phyloP scores from a whole-genome alignment of 2,888 invertebrate genomes.

The Drosophila anomalipes region DNA sequence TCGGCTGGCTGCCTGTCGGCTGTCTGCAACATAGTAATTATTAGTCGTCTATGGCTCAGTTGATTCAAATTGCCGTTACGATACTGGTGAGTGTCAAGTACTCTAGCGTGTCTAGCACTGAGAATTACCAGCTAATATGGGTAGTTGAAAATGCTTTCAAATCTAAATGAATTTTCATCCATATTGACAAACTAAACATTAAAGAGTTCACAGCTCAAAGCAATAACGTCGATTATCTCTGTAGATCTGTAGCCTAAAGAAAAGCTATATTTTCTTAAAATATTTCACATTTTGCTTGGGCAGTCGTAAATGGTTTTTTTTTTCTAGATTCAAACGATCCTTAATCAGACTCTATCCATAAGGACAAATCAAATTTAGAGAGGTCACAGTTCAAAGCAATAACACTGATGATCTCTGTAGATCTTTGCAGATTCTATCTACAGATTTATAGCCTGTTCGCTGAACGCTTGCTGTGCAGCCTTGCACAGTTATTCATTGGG shows the following conservation, averaged over 20 bases:
- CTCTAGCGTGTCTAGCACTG: slow-evolving; percentile 1
- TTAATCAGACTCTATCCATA: background rate
- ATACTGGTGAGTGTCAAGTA: background rate
- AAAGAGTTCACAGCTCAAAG: background rate
- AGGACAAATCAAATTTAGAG: background rate
- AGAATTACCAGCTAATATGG: slow-evolving; percentile 1
- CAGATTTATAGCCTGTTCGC: background rate
- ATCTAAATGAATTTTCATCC: background rate
- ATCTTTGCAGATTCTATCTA: background rate
- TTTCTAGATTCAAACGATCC: background rate
- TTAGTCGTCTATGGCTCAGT: slow-evolving; percentile 68
- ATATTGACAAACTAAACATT: background rate
- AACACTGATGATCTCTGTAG: background rate
- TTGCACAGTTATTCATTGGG: slow-evolving; percentile 42
- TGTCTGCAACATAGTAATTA: slow-evolving; percentile 59
- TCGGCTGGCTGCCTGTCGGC: slow-evolving; percentile 14
- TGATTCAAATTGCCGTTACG: slow-evolving; percentile 69
- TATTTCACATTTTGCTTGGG: background rate
- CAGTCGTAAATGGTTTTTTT: background rate
- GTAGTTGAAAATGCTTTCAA: background rate
- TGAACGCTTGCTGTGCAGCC: slow-evolving; percentile 37
- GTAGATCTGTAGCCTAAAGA: background rate
- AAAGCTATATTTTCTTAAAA: background rate
- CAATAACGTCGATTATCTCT: background rate
- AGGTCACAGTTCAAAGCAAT: slow-evolving; percentile 5